These are phyloP conservation scores for Anarhynchus alexandrinus DNA, from an alignment of 2,113 vertebrate genomes.

Conservation along the genomic window DNA sequence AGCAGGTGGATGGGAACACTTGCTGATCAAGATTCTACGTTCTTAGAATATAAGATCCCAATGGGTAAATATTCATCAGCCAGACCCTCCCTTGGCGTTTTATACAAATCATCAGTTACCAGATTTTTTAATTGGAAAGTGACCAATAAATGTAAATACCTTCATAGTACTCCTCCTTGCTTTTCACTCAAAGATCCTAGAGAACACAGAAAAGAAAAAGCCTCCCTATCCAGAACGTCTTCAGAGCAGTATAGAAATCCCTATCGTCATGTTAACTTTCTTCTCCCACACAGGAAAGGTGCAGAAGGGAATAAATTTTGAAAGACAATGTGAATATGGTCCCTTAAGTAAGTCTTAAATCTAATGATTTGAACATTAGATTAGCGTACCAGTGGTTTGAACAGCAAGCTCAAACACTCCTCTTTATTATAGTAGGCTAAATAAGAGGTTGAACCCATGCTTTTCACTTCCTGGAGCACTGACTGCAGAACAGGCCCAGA, in stretches of 20 bases:
- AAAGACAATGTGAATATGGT: background rate
- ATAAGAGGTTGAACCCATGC: background rate
- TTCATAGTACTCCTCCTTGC: background rate
- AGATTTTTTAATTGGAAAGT: background rate
- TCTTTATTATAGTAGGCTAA: background rate
- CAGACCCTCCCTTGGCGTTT: background rate
- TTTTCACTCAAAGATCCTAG: background rate
- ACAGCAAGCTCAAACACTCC: background rate
- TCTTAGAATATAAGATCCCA: background rate
- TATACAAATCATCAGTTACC: background rate
- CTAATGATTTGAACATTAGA: background rate
- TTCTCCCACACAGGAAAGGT: background rate
- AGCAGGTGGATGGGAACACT: background rate
- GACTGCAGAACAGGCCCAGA: background rate
- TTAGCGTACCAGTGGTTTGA: background rate
- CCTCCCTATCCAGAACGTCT: background rate
- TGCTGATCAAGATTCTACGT: background rate
- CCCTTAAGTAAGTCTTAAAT: background rate
- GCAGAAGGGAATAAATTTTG: background rate
- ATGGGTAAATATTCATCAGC: background rate
- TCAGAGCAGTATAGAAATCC: background rate
- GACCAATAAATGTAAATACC: background rate
- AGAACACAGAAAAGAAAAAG: background rate
- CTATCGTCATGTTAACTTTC: background rate
- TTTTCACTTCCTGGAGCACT: background rate